These are phyloP conservation scores for Euzophera pinguis DNA, from an alignment of 2,888 invertebrate genomes.

Conservation along the genomic window DNA sequence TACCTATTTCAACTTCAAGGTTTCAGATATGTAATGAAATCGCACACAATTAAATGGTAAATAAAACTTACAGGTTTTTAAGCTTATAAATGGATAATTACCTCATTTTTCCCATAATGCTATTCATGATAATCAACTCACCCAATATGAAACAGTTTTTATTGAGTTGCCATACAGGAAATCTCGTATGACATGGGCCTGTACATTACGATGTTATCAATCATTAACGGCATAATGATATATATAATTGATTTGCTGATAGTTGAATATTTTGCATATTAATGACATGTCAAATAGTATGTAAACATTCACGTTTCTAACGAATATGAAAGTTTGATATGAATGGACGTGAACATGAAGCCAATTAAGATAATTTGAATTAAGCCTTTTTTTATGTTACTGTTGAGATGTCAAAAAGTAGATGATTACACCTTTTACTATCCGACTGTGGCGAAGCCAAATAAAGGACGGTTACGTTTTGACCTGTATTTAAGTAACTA, in stretches of 20 bases:
- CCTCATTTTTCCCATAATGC: background rate
- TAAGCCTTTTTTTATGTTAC: background rate
- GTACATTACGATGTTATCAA: background rate
- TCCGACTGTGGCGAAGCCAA: too few relatives aligned
- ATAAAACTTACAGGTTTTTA: too few relatives aligned
- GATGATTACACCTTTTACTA: background rate
- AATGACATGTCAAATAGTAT: constrained; percentile 1
- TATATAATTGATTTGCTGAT: background rate
- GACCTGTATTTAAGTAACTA: too few relatives aligned
- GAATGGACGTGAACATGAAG: background rate
- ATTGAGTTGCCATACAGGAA: background rate
- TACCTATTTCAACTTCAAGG: too few relatives aligned
- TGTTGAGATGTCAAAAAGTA: background rate
- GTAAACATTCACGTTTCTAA: background rate
- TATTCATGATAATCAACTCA: background rate
- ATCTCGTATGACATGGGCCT: background rate
- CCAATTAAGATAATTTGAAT: background rate
- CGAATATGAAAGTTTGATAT: background rate
- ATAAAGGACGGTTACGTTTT: too few relatives aligned
- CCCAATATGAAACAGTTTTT: background rate
- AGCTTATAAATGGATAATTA: too few relatives aligned
- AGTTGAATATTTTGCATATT: background rate
- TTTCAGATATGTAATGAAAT: too few relatives aligned
- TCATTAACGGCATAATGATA: background rate
- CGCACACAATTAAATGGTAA: too few relatives aligned